Evolutionary conservation across 2,888 invertebrate genomes (phyloP), one percentile per base, ranked within the genome.

Genomic region (Cerastis leucographa): DNA sequence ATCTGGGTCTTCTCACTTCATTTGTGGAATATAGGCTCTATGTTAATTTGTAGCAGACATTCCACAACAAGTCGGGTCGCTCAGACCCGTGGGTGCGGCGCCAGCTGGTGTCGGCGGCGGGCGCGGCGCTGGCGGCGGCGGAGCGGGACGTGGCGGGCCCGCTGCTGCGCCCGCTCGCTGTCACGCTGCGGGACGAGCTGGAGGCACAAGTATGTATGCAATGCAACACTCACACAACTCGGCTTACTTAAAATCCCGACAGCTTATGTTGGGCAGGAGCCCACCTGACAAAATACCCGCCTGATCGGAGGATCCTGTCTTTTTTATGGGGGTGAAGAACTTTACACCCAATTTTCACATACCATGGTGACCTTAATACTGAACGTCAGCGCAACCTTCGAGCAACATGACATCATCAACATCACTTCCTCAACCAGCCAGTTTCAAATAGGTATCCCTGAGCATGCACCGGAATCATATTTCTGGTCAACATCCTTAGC

Each of bases 51-150:
- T 25, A 42, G 49, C 59, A 76, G 70, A 73, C 72, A 44, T 78
- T 61, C 61, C 87, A 95, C 93, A 92, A 91, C 83, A 85, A 80
- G 44, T 88, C 87, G 69, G 89, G 89, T 8, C 90, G 91, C 1
- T 84, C 90, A 35, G 95, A 95, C 87, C 90, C 93, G 83, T 97
- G 95, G 97, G 96, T 96, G 93, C 97, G 97, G 85, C 96, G 96
- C 80, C 97, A 96, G 92, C 91, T 96, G 89, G 87, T 95, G 90
- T 94, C 93, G 86, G 96, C 96, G 84, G 97, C 96, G 88, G 96
- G 96, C 83, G 95, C 95, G 78, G 95, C 96, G 89, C 94, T 96
- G 87, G 93, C 95, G 88, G 94, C 94, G 49, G 94, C 96, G 44
- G 93, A 93, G 72, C 90, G 92, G 46, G 89, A 87, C 69, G 93